phyloP scores from a whole-genome alignment of 2,113 vertebrate genomes.

The Atrichornis clamosus region DNA sequence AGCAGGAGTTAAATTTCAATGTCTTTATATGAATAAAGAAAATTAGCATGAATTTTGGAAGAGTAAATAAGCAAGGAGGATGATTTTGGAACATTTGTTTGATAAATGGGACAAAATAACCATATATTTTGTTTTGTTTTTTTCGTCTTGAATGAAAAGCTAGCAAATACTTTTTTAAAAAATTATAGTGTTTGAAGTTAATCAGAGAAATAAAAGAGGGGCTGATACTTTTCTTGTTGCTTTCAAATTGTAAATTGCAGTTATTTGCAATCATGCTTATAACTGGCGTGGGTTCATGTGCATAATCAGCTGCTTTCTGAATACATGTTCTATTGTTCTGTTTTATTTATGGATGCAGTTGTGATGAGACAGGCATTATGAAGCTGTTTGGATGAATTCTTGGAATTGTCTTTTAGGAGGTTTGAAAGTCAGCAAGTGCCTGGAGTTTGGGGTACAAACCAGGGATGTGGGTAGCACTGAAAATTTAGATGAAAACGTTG shows the following conservation, averaged over 20 bases:
- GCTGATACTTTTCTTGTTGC: constrained; percentile 24
- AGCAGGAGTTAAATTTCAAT: not conserved
- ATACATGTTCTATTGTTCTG: constrained; percentile 49
- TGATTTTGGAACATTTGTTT: constrained; percentile 4
- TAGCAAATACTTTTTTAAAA: not conserved
- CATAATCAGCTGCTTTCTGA: constrained; percentile 56
- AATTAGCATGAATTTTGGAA: not conserved
- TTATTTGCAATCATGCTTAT: constrained; percentile 59
- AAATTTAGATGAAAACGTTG: not conserved
- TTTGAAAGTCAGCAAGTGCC: not conserved
- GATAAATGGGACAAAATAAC: constrained; percentile 21
- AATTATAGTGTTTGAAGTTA: constrained; percentile 57
- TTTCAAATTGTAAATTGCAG: constrained; percentile 64
- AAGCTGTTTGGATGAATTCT: constrained; percentile 5
- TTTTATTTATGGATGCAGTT: constrained; percentile 52
- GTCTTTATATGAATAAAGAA: not conserved
- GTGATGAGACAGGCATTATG: not conserved
- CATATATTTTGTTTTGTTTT: not conserved
- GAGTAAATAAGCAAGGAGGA: not conserved
- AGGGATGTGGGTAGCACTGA: not conserved
- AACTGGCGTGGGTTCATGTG: constrained; percentile 33
- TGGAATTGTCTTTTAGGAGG: constrained; percentile 3
- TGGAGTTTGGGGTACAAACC: not conserved
- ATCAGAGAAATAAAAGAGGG: constrained; percentile 54
- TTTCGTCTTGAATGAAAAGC: constrained; percentile 5